Evolutionary conservation across 1,140 invertebrate species (phyloP).

Genomic region (Brachionus manjavacas): DNA sequence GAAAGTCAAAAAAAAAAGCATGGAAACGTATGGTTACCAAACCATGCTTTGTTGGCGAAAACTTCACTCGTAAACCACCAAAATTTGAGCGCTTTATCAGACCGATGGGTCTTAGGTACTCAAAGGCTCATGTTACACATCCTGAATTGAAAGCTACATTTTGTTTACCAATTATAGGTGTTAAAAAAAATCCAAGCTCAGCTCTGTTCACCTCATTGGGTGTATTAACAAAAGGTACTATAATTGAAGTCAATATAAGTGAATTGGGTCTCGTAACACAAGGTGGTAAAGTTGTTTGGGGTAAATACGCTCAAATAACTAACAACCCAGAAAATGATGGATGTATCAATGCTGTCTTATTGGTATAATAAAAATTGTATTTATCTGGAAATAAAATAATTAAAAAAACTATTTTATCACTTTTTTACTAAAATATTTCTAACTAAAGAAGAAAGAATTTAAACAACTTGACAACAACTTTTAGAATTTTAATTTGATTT

Average conservation of each 20-base stretch:
- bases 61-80: constrained; percentile 95
- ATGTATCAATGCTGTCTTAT: constrained; percentile 94
- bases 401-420: not conserved
- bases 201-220: constrained; percentile 92
- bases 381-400: constrained; percentile 11
- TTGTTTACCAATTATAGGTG: constrained; percentile 91
- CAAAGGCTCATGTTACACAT: constrained; percentile 94
- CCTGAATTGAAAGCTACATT: constrained; percentile 99
- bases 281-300: constrained; percentile 98
- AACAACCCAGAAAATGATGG: constrained; percentile 99
- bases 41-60: constrained; percentile 85
- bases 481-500: too few species aligned
- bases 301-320: constrained; percentile 96
- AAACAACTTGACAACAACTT: too few species aligned
- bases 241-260: constrained; percentile 74
- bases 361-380: constrained; percentile 68
- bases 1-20: constrained; percentile 85
- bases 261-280: constrained; percentile 97
- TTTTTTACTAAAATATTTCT: not conserved
- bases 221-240: constrained; percentile 83
- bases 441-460: too few species aligned
- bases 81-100: constrained; percentile 99
- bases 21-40: constrained; percentile 99
- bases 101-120: constrained; percentile 71
- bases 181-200: constrained; percentile 98